phyloP scores from a whole-genome alignment of 2,113 vertebrate species.

The Chlamydotis undulata region DNA sequence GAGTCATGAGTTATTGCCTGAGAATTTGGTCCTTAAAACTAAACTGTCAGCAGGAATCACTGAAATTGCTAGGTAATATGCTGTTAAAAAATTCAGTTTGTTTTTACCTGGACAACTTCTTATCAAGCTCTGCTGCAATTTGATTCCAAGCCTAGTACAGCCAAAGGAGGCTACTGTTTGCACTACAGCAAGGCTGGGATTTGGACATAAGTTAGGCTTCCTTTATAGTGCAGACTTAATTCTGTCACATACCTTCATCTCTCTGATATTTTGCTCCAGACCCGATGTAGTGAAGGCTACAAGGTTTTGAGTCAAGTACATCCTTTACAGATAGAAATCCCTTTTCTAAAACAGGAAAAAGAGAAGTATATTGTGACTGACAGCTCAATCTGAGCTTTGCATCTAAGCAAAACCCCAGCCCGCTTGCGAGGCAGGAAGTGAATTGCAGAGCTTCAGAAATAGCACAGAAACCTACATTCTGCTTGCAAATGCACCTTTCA shows the following conservation, averaged over 20 bases:
- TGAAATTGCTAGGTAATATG: background rate
- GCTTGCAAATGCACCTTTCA: background rate
- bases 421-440: background rate
- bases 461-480: slow-evolving; percentile 38
- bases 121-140: background rate
- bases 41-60: slow-evolving; percentile 8
- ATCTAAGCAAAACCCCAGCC: slow-evolving; percentile 25
- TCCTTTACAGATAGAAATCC: background rate
- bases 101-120: background rate
- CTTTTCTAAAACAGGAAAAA: background rate
- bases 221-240: background rate
- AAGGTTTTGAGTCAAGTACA: background rate
- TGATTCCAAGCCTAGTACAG: background rate
- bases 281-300: background rate
- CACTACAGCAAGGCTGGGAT: background rate
- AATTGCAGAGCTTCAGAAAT: slow-evolving; percentile 42
- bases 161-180: background rate
- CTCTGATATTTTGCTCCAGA: background rate
- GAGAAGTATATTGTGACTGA: slow-evolving; percentile 30
- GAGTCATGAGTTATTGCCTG: background rate
- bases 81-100: background rate
- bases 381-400: slow-evolving; percentile 35
- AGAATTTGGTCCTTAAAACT: background rate
- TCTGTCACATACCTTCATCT: background rate
- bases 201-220: background rate